phyloP scores from a whole-genome alignment of 2,797 vertebrate genomes.

The Sebastolobus alascanus region DNA sequence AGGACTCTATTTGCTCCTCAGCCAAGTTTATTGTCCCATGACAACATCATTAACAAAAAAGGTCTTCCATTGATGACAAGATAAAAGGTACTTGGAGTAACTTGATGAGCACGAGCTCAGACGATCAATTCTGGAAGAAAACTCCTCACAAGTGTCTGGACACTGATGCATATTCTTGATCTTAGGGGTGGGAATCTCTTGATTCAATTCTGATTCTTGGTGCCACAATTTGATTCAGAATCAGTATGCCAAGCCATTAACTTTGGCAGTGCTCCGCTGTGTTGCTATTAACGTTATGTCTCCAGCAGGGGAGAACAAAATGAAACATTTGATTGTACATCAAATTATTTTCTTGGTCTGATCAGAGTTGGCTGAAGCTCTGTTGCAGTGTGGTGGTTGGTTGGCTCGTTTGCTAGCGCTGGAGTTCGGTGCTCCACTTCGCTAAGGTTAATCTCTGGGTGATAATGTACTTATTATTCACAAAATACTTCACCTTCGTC shows the following conservation, averaged over 20 bases:
- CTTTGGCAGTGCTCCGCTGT: neutral
- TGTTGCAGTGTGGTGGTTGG: neutral
- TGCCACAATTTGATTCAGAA: neutral
- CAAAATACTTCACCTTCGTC: neutral
- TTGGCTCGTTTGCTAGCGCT: neutral
- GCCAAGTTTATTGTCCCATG: neutral
- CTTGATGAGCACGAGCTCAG: neutral
- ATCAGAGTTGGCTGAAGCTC: constrained; percentile 8
- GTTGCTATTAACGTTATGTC: neutral
- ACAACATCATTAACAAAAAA: constrained; percentile 7
- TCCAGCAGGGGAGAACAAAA: neutral
- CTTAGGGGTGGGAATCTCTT: neutral
- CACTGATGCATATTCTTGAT: neutral
- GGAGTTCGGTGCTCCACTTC: neutral
- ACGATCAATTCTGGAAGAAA: neutral
- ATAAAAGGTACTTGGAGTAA: neutral
- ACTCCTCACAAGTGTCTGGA: neutral
- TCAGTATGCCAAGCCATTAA: neutral
- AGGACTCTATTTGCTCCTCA: neutral
- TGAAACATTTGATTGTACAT: neutral
- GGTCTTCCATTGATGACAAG: neutral
- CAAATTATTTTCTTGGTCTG: neutral
- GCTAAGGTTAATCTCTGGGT: neutral
- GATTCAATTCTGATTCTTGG: neutral
- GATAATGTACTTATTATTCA: neutral